These are phyloP conservation scores for Hapalemur alaotrensis DNA, from an alignment of 2,797 vertebrate genomes.

Conservation along the genomic window DNA sequence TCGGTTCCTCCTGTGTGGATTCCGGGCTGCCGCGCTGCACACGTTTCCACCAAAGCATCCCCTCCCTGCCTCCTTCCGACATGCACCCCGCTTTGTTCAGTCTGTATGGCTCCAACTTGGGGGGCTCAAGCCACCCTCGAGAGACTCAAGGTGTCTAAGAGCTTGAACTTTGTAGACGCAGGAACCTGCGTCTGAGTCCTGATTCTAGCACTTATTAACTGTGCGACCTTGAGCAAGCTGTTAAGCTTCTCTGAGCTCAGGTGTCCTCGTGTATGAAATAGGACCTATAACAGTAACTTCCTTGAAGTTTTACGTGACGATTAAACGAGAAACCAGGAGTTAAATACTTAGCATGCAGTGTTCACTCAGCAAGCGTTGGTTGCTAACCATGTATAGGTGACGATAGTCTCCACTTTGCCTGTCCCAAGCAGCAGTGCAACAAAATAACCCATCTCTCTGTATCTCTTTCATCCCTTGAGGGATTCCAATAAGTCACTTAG, in stretches of 20 bases:
- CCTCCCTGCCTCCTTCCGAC: too few species aligned
- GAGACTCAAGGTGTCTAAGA: accelerated
- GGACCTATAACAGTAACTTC: accelerated
- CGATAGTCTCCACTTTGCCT: not conserved
- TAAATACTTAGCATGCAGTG: accelerated
- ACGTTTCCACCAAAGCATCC: accelerated
- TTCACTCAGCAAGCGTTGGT: not conserved
- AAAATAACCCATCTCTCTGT: accelerated
- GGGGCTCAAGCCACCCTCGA: too few species aligned
- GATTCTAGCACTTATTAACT: not conserved
- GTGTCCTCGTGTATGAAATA: not conserved
- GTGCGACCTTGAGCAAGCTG: not conserved
- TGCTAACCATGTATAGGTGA: accelerated
- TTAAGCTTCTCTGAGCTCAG: not conserved
- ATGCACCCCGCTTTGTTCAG: accelerated
- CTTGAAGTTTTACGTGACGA: accelerated
- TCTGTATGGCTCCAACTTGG: accelerated
- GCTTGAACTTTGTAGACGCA: not conserved
- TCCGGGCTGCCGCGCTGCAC: accelerated
- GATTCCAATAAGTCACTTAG: not conserved
- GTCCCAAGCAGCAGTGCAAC: accelerated
- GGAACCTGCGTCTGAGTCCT: not conserved
- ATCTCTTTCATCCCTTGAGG: not conserved
- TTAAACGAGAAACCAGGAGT: too few species aligned
- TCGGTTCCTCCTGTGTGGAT: not conserved